Percentiles rank a stretch among this genome's conserved stretches.
Evolutionary conservation across 2,113 vertebrate genomes (phyloP).

Genomic region (Philantomba maxwellii): DNA sequence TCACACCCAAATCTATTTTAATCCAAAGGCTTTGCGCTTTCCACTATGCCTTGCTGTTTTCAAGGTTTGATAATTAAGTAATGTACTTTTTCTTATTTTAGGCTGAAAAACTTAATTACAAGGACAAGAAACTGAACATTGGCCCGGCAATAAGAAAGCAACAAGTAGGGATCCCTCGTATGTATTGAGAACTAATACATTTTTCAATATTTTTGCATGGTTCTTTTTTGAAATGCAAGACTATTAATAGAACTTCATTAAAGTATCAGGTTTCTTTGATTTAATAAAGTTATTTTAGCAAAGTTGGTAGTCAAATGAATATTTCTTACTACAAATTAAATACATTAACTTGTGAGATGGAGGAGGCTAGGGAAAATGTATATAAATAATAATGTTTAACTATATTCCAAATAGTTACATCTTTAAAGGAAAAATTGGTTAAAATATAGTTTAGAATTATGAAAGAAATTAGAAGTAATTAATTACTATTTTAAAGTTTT

Average conservation of each 20-base stretch:
- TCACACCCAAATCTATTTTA: not conserved
- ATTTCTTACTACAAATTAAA: constrained; percentile 8
- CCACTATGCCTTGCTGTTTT: not conserved
- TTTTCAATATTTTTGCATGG: constrained; percentile 29
- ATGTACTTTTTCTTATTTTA: constrained; percentile 73
- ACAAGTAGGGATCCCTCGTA: constrained; percentile 80
- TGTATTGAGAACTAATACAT: constrained; percentile 70
- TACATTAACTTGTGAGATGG: not conserved
- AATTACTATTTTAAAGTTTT: not conserved
- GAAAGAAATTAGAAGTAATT: constrained; percentile 15
- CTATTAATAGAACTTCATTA: constrained; percentile 1
- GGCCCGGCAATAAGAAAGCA: constrained; percentile 88
- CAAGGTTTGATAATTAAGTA: constrained; percentile 34
- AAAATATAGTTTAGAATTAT: constrained; percentile 31
- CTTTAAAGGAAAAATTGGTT: constrained; percentile 33
- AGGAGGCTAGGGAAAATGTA: not conserved
- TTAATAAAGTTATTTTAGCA: constrained; percentile 35
- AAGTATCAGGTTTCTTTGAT: constrained; percentile 27
- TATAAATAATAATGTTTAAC: constrained; percentile 18
- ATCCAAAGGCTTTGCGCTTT: not conserved
- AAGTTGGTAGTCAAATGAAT: not conserved
- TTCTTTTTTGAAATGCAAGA: constrained; percentile 36
- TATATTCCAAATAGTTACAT: not conserved
- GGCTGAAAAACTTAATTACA: constrained; percentile 84
- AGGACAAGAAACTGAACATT: constrained; percentile 87